phyloP scores from a whole-genome alignment of 2,888 invertebrate species.

The Dicyrtoma fusca region DNA sequence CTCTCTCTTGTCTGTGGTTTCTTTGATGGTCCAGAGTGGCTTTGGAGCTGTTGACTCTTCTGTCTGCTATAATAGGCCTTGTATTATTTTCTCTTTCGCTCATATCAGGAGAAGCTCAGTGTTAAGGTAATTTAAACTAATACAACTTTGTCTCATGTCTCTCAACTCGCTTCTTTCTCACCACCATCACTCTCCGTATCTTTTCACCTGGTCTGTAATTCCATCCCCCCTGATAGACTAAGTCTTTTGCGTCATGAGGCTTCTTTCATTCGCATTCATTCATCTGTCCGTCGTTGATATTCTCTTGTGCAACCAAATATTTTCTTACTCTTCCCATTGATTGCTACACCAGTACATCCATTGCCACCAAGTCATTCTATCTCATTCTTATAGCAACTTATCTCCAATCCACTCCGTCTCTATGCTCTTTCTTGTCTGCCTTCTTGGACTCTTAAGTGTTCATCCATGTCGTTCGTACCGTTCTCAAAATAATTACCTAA shows the following conservation, averaged over 20 bases:
- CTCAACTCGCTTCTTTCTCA: conserved; percentile 24
- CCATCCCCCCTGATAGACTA: conserved; percentile 21
- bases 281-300: too few species aligned
- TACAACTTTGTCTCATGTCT: conserved; percentile 33
- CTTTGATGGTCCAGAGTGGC: too few species aligned
- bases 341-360: too few species aligned
- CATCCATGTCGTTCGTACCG: too few species aligned
- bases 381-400: too few species aligned
- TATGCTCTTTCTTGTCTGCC: background rate
- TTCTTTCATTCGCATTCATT: too few species aligned
- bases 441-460: too few species aligned
- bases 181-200: conserved; percentile 8
- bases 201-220: background rate
- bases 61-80: conserved; percentile 51
- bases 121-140: conserved; percentile 60
- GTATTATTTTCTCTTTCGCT: conserved; percentile 58
- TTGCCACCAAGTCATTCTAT: too few species aligned
- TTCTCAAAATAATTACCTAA: too few species aligned
- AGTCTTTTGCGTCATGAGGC: conserved; percentile 22
- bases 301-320: too few species aligned
- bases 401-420: background rate
- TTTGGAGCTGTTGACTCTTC: conserved; percentile 38
- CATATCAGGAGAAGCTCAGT: conserved; percentile 61
- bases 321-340: too few species aligned
- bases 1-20: conserved; percentile 13